phyloP scores from a whole-genome alignment of 2,888 invertebrate species.

The Drosophila paramelanica region DNA sequence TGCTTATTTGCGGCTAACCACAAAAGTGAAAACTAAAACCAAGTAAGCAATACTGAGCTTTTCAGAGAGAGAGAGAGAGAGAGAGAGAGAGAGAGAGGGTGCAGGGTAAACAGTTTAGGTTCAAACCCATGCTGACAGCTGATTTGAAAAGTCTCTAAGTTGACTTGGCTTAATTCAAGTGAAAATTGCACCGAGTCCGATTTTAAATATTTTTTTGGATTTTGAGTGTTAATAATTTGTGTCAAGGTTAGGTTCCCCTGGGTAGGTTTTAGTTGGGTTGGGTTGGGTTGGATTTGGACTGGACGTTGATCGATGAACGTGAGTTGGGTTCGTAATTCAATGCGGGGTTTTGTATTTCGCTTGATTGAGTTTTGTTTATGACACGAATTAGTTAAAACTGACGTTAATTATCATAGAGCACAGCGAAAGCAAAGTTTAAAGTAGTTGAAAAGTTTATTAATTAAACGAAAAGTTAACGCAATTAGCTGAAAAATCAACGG shows the following conservation, averaged over 20 bases:
- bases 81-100: neutral
- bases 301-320: constrained; percentile 37
- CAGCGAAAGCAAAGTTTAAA: constrained; percentile 7
- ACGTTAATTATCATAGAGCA: constrained; percentile 44
- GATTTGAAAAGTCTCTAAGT: constrained; percentile 43
- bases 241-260: constrained; percentile 39
- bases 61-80: too few relatives aligned
- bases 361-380: constrained; percentile 37
- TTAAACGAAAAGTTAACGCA: constrained; percentile 7
- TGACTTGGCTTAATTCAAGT: constrained; percentile 61
- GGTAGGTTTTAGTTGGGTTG: constrained; percentile 1
- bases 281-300: constrained; percentile 3
- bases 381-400: constrained; percentile 18
- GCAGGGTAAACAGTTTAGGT: neutral
- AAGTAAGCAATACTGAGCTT: constrained; percentile 12
- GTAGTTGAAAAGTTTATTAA: constrained; percentile 5
- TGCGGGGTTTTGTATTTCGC: constrained; percentile 5
- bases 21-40: constrained; percentile 73
- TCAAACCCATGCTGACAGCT: constrained; percentile 49
- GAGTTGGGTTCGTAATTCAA: constrained; percentile 32
- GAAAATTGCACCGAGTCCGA: constrained; percentile 50
- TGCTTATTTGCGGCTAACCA: constrained; percentile 76
- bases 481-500: constrained; percentile 21
- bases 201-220: constrained; percentile 24
- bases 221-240: constrained; percentile 39